Evolutionary conservation across 2,113 vertebrate genomes (phyloP).

Genomic region (Orcinus orca): DNA sequence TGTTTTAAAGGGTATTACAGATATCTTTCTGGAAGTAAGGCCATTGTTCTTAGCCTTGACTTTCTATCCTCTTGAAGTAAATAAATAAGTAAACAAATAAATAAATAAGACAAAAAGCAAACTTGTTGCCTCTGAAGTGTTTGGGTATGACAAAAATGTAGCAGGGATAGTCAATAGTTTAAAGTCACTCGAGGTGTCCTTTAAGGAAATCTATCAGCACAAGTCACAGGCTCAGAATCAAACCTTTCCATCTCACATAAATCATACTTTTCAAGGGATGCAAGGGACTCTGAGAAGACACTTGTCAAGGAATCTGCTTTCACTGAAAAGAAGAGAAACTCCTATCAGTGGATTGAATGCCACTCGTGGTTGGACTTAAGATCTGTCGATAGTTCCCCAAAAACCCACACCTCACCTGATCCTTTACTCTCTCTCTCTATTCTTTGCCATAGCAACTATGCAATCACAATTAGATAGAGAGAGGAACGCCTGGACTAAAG

Average conservation of each 20-base stretch:
- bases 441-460: background rate
- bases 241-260: background rate
- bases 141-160: background rate
- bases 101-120: background rate
- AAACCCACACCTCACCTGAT: background rate
- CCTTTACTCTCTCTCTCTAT: background rate
- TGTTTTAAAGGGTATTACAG: slow-evolving; percentile 1
- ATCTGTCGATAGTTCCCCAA: background rate
- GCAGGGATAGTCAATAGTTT: background rate
- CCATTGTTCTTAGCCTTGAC: background rate
- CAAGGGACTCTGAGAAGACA: background rate
- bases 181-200: background rate
- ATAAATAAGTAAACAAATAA: background rate
- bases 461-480: background rate
- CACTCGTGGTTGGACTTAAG: background rate
- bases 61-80: background rate
- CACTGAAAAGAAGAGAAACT: background rate
- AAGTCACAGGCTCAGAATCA: background rate
- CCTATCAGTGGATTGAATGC: background rate
- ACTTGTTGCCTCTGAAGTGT: background rate
- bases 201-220: background rate
- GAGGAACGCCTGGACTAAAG: background rate
- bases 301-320: background rate
- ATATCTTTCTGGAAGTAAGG: background rate
- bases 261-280: background rate